phyloP scores from a whole-genome alignment of 1,140 invertebrate species.

The Bombus soroeensis region DNA sequence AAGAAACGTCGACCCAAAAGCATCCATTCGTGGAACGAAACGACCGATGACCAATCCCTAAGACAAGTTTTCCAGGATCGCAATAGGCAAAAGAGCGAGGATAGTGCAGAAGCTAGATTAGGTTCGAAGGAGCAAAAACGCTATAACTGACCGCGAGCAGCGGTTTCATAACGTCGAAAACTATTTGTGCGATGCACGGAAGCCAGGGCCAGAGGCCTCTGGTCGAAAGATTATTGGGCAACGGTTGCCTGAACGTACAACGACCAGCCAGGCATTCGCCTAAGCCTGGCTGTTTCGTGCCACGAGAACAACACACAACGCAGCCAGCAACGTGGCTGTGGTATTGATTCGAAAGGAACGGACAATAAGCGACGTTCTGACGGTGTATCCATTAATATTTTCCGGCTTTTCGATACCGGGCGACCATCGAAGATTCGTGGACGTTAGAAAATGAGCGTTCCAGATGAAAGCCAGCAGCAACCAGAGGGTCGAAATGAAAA shows the following conservation, averaged over 20 bases:
- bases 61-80: slow-evolving; percentile 3
- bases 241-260: slow-evolving; percentile 13
- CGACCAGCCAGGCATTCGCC: slow-evolving; percentile 1
- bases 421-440: slow-evolving; percentile 37
- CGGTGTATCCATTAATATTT: slow-evolving; percentile 73
- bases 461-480: slow-evolving; percentile 4
- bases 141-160: background rate
- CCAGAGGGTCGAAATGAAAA: background rate
- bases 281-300: slow-evolving; percentile 43
- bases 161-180: slow-evolving; percentile 50
- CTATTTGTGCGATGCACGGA: slow-evolving; percentile 22
- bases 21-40: background rate
- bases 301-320: slow-evolving; percentile 65
- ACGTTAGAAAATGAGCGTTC: slow-evolving; percentile 17
- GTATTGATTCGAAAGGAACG: slow-evolving; percentile 66
- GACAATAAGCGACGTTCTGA: slow-evolving; percentile 70
- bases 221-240: slow-evolving; percentile 59
- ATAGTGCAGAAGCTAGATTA: background rate
- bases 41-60: background rate
- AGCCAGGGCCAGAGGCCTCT: background rate
- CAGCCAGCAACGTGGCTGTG: slow-evolving; percentile 59
- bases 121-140: slow-evolving; percentile 25
- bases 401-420: slow-evolving; percentile 38
- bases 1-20: background rate
- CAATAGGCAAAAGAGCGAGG: slow-evolving; percentile 9